phyloP scores from a whole-genome alignment of 2,888 invertebrate genomes.

The Melolontha melolontha region DNA sequence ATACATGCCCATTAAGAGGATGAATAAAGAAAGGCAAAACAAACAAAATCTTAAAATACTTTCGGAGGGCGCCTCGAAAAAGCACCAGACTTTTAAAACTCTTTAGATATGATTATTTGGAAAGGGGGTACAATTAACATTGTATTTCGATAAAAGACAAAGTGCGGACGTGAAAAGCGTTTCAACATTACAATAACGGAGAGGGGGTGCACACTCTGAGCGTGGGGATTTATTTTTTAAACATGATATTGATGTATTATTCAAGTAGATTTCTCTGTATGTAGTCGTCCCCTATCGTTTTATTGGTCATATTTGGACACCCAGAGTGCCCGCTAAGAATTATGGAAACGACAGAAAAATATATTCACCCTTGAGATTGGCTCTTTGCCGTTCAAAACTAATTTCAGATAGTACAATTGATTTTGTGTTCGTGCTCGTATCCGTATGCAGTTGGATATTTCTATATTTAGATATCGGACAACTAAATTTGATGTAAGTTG shows the following conservation, averaged over 20 bases:
- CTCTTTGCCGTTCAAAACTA: conserved; percentile 20
- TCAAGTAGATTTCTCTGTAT: conserved; percentile 53
- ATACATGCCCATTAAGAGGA: conserved; percentile 36
- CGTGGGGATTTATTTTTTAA: conserved; percentile 34
- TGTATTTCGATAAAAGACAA: conserved; percentile 8
- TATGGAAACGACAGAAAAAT: conserved; percentile 37
- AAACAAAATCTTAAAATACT: conserved; percentile 28
- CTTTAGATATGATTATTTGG: conserved; percentile 26
- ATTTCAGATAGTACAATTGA: conserved; percentile 28
- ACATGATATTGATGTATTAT: conserved; percentile 48
- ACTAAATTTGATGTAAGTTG: neutral
- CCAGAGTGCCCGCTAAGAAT: conserved; percentile 45
- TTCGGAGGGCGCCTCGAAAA: conserved; percentile 10
- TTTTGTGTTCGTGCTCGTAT: conserved; percentile 7
- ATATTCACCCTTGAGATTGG: conserved; percentile 37
- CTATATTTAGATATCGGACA: no score
- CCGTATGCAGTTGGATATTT: neutral
- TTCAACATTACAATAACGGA: conserved; percentile 4
- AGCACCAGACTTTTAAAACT: conserved; percentile 13
- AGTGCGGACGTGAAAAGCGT: conserved; percentile 4
- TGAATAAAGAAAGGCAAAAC: conserved; percentile 5
- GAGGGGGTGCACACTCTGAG: neutral
- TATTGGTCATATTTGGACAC: conserved; percentile 46
- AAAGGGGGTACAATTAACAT: conserved; percentile 24
- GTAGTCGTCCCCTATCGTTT: conserved; percentile 47